Conservation (phyloP, 2,113 vertebrate genomes). For the Bucco capensis region DNA sequence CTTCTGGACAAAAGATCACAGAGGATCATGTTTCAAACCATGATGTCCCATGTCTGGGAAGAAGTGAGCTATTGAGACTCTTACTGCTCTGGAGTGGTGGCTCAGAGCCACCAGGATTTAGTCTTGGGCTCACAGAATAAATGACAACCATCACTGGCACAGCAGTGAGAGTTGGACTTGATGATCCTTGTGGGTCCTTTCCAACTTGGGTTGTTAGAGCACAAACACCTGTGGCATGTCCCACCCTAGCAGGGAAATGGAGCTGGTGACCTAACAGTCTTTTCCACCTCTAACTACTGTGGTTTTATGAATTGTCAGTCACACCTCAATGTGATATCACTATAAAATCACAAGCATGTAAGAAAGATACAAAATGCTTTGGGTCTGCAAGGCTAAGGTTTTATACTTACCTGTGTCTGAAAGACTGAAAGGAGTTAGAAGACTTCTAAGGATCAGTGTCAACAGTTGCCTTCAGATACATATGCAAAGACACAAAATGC, state of each 20-base stretch:
- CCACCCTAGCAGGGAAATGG: slow-evolving; percentile 14
- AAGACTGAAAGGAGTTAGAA: background rate
- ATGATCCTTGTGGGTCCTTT: no score
- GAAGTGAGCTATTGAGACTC: background rate
- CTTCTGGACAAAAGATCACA: background rate
- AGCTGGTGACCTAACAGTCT: background rate
- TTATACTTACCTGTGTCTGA: background rate
- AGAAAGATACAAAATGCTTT: background rate
- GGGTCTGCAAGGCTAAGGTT: background rate
- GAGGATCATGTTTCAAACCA: background rate
- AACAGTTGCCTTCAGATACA: background rate
- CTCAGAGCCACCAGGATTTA: background rate
- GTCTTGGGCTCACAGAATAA: background rate
- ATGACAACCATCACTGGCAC: background rate
- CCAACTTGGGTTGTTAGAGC: no score
- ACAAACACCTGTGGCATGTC: background rate
- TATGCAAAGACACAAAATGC: background rate
- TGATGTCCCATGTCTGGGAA: background rate
- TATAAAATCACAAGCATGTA: background rate
- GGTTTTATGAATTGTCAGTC: background rate
- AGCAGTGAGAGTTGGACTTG: no score
- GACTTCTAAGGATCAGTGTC: background rate
- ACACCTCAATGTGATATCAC: background rate
- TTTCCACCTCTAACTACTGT: background rate
- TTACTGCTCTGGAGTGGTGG: background rate